These are phyloP conservation scores for Brachionus paranguensis DNA, from an alignment of 1,140 invertebrate species.

Conservation along the genomic window DNA sequence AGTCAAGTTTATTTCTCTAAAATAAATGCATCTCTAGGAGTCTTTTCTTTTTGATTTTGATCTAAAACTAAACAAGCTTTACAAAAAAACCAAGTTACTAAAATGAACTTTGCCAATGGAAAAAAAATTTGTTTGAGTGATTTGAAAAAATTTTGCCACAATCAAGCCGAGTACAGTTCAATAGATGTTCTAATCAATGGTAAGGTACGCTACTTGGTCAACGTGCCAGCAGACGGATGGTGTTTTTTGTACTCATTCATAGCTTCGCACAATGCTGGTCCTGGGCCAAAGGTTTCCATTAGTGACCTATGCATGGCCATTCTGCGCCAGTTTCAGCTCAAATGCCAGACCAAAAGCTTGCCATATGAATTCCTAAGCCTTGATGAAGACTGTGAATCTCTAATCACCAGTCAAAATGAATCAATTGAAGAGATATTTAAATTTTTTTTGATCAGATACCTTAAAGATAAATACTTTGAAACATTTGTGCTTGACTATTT, in stretches of 20 bases:
- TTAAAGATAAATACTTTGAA: not conserved
- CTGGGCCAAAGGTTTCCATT: not conserved
- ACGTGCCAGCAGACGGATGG: conserved; percentile 23
- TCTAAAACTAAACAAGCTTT: conserved; percentile 4
- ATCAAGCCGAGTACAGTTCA: no score
- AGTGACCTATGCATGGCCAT: not conserved
- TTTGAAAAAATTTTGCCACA: not conserved
- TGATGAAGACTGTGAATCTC: not conserved
- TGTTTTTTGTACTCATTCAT: conserved; percentile 18
- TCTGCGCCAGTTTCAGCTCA: not conserved
- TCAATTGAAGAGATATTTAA: not conserved
- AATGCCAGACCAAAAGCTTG: not conserved
- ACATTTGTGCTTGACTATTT: conserved; percentile 11
- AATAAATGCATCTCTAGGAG: not conserved
- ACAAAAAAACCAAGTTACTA: not conserved
- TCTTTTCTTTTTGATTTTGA: not conserved
- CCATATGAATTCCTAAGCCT: not conserved
- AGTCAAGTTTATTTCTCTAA: not conserved
- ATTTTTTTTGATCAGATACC: not conserved
- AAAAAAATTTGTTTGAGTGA: not conserved
- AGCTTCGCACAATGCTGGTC: not conserved
- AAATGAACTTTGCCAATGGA: not conserved
- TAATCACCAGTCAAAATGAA: not conserved
- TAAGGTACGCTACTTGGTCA: not conserved
- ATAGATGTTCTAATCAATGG: not conserved